These are phyloP conservation scores for Bombus impatiens DNA, from an alignment of 1,140 invertebrate species.

Conservation along the genomic window DNA sequence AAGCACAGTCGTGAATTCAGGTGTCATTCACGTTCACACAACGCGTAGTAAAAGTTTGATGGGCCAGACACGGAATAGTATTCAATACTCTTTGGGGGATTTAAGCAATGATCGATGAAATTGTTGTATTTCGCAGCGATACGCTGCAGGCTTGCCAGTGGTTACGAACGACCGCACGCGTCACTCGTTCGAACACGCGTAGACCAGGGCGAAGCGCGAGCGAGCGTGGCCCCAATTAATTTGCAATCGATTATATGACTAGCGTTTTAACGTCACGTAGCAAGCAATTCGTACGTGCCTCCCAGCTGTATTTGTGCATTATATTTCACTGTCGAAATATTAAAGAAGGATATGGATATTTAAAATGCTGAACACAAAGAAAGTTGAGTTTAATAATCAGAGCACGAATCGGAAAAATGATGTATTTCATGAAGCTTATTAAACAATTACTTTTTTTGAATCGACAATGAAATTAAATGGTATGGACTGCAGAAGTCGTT, in stretches of 20 bases:
- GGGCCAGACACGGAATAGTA: background rate
- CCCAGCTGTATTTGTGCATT: conserved; percentile 6
- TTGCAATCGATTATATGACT: conserved; percentile 69
- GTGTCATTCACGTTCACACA: background rate
- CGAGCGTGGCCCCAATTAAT: conserved; percentile 65
- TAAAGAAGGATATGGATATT: background rate
- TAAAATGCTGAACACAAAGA: background rate
- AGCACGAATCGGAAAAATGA: background rate
- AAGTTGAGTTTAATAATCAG: background rate
- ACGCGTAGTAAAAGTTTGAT: conserved; percentile 33
- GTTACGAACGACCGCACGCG: conserved; percentile 60
- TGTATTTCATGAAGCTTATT: background rate
- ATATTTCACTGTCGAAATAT: conserved; percentile 49
- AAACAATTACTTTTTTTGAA: background rate
- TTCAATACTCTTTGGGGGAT: conserved; percentile 37
- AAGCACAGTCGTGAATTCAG: background rate
- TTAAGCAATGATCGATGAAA: conserved; percentile 58
- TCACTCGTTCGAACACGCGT: conserved; percentile 61
- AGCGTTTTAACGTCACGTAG: conserved; percentile 61
- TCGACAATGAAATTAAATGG: background rate
- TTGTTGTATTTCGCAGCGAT: conserved; percentile 53
- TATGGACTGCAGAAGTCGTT: background rate
- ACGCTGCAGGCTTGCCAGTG: conserved; percentile 42
- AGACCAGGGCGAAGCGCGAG: conserved; percentile 40
- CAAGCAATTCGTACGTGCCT: conserved; percentile 35